Evolutionary conservation across 2,888 invertebrate genomes (phyloP).

Genomic region (Caenorhabditis becei): DNA sequence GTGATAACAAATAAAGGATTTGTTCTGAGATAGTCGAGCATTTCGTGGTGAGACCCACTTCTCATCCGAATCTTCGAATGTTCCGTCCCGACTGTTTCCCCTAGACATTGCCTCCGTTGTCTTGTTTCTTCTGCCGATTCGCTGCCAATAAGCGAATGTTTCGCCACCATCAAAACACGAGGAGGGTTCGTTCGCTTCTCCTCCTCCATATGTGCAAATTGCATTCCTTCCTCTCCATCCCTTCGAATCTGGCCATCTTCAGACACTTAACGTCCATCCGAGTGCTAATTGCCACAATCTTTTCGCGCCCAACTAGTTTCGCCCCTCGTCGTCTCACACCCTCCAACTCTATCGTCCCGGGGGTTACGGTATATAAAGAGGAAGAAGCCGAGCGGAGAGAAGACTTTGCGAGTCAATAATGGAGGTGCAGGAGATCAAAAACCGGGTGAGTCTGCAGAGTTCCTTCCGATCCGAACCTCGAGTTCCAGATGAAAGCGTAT

Average conservation of each 20-base stretch:
- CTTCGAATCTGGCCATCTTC: slow-evolving; percentile 11
- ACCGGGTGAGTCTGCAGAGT: slow-evolving; percentile 35
- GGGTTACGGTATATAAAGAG: slow-evolving; percentile 20
- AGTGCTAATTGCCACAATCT: slow-evolving; percentile 37
- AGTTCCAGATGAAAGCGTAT: slow-evolving; percentile 65
- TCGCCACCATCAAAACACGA: slow-evolving; percentile 3
- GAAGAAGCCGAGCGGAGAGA: background rate
- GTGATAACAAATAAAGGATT: too few relatives aligned
- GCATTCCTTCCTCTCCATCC: background rate
- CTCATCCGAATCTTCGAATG: too few relatives aligned
- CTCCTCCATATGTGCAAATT: slow-evolving; percentile 7
- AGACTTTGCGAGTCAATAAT: slow-evolving; percentile 9
- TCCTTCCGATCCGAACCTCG: background rate
- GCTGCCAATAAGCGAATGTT: background rate
- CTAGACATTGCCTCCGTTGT: background rate
- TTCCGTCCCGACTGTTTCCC: too few relatives aligned
- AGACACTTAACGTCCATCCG: slow-evolving; percentile 41
- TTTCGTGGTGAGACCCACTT: too few relatives aligned
- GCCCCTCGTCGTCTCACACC: background rate
- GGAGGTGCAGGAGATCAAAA: slow-evolving; percentile 58
- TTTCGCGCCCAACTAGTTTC: slow-evolving; percentile 25
- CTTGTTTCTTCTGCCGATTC: background rate
- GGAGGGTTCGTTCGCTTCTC: background rate
- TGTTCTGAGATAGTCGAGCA: too few relatives aligned
- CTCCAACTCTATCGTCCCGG: background rate